phyloP scores from a whole-genome alignment of 2,797 vertebrate species.

The Amblyopsis hoosieri region DNA sequence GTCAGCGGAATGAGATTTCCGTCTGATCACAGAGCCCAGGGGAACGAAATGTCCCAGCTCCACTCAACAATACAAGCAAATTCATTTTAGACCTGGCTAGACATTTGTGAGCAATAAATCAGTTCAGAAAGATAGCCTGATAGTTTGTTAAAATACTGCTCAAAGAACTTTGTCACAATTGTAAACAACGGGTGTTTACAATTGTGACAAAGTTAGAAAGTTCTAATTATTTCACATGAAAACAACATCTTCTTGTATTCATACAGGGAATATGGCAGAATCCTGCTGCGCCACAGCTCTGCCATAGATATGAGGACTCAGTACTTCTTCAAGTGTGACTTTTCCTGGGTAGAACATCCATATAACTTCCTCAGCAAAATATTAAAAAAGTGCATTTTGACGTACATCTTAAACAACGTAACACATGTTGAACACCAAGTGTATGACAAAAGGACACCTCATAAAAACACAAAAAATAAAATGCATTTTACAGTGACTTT shows the following conservation, averaged over 20 bases:
- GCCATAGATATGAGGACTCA: not conserved
- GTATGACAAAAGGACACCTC: constrained; percentile 20
- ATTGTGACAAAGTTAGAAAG: constrained; percentile 5
- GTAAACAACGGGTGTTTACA: constrained; percentile 10
- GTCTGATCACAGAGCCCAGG: constrained; percentile 27
- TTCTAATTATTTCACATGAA: constrained; percentile 3
- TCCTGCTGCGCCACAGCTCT: constrained; percentile 14
- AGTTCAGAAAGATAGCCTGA: constrained; percentile 6
- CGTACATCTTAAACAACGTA: constrained; percentile 24
- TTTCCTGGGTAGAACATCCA: constrained; percentile 29
- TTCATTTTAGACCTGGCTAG: constrained; percentile 15
- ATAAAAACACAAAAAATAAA: constrained; percentile 40
- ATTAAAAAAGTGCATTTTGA: constrained; percentile 52
- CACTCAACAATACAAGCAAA: constrained; percentile 10
- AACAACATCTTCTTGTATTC: not conserved
- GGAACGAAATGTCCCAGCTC: constrained; percentile 21
- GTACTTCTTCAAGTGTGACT: constrained; percentile 3
- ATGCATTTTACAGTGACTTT: constrained; percentile 37
- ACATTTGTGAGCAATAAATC: constrained; percentile 12
- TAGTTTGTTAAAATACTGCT: constrained; percentile 13
- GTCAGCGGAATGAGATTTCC: constrained; percentile 24
- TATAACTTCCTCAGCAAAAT: constrained; percentile 35
- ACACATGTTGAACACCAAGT: constrained; percentile 37
- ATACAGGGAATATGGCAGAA: constrained; percentile 26
- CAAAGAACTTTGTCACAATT: constrained; percentile 3